These are phyloP conservation scores for Valencia hispanica DNA, from an alignment of 2,797 vertebrate genomes.

Conservation along the genomic window DNA sequence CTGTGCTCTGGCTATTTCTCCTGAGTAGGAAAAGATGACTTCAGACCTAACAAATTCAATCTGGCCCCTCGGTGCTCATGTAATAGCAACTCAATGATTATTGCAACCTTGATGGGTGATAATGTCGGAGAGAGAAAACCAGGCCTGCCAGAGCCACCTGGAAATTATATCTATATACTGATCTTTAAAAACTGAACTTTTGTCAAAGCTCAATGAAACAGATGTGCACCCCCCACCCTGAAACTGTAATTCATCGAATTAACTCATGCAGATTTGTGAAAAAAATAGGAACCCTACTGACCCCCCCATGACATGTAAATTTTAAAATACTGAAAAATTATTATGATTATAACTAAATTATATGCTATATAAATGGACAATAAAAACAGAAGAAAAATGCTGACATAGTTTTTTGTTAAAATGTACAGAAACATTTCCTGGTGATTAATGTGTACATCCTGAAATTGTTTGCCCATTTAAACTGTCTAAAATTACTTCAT, in stretches of 20 bases:
- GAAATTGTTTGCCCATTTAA: neutral
- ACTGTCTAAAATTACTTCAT: neutral
- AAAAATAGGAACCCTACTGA: neutral
- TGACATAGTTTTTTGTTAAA: neutral
- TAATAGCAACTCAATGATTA: slow-evolving; percentile 7
- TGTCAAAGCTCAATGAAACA: neutral
- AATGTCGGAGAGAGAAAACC: slow-evolving; percentile 11
- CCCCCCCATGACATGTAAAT: neutral
- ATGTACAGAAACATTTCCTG: neutral
- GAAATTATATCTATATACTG: slow-evolving; percentile 20
- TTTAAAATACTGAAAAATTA: neutral
- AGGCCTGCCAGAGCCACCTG: slow-evolving; percentile 4
- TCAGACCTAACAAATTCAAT: slow-evolving; percentile 3
- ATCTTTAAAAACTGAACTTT: neutral
- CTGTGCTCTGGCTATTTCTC: neutral
- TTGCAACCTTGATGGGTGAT: slow-evolving; percentile 8
- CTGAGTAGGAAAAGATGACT: neutral
- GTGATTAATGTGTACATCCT: neutral
- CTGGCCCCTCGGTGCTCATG: neutral
- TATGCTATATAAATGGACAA: neutral
- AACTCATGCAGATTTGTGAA: neutral
- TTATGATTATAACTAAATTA: too few relatives aligned
- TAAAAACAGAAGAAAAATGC: too few relatives aligned
- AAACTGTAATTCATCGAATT: neutral
- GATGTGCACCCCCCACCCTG: too few relatives aligned